A percentile compares a stretch with the other conserved stretches of the same genome.
These are phyloP conservation scores for Campoletis sonorensis DNA, from an alignment of 1,140 invertebrate genomes.

Conservation along the genomic window DNA sequence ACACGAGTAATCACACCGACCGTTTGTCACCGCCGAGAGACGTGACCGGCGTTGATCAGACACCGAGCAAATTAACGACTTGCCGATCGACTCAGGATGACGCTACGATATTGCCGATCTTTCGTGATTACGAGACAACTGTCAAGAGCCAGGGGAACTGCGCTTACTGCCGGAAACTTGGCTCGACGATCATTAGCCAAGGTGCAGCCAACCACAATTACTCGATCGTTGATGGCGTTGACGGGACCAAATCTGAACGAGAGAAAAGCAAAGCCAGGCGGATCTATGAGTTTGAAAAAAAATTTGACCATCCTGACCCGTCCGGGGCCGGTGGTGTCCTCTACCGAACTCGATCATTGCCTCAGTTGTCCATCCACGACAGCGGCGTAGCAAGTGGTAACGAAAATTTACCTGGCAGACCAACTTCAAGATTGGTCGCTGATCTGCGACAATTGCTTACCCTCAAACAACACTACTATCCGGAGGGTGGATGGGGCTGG, in stretches of 20 bases:
- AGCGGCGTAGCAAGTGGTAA: constrained; percentile 69
- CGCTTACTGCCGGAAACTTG: constrained; percentile 39
- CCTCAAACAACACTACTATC: constrained; percentile 84
- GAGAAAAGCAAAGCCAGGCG: neutral
- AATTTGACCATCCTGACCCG: constrained; percentile 40
- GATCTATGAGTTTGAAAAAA: constrained; percentile 27
- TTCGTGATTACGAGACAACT: neutral
- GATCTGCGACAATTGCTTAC: constrained; percentile 79
- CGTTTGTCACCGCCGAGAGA: constrained; percentile 29
- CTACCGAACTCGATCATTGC: constrained; percentile 67
- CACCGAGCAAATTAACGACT: neutral
- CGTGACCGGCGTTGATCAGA: constrained; percentile 5
- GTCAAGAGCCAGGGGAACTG: constrained; percentile 49
- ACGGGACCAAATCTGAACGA: neutral
- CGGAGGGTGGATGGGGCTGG: constrained; percentile 87
- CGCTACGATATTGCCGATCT: neutral
- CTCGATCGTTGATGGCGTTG: constrained; percentile 1
- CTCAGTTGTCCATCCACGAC: constrained; percentile 66
- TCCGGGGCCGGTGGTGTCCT: constrained; percentile 53
- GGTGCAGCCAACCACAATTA: neutral
- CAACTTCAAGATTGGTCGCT: constrained; percentile 68
- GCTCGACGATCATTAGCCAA: neutral
- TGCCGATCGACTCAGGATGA: constrained; percentile 20
- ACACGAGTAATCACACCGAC: constrained; percentile 26
- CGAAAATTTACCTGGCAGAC: constrained; percentile 65